Base-by-base conservation (phyloP, 2,888 invertebrate genomes). In the Plebejus anna region DNA sequence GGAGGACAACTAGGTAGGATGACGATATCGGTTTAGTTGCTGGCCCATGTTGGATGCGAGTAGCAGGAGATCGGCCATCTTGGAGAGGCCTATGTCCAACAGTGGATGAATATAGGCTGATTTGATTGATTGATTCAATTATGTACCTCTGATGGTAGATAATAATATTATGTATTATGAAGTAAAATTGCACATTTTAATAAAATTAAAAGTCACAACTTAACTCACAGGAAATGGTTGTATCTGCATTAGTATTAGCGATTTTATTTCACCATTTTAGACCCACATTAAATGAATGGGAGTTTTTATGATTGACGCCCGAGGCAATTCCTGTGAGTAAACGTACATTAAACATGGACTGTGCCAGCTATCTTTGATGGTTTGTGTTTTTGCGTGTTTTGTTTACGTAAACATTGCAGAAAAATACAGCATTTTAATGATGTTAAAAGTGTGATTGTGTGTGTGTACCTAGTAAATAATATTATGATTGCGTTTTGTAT, bases 281-380 rank as follows among this genome's bases (percentile, higher is more conserved):
- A 32, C 51, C 28, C 13, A 13, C 22, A 51, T 73, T 73, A 55
- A 73, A 55, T 73, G 51, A 55, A 73, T 73, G 73, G 73, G 51
- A 47, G 72, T 47, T 73, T 72, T 73, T 55, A 73, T 55, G 73
- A 73, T 73, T 22, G 55, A 55, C 55, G 72, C 9, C 42, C 9
- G 47, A 47, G 72, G 72, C 4, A 22, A 22, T 22, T 72, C n/a
- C 42, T 47, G 42, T 72, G 72, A 72, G 72, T 47, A 72, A n/a
- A 47, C 47, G 42, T 22, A 28, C 72, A 47, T 72, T 47, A 72
- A 72, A 28, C 66, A 13, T 32, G 32, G 32, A 16, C 11, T 61
- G 59, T 61, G 66, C 36, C 66, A 32, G 66, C 66, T 32, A 36
- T 66, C 32, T 36, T 36, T 32, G 32, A 32, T 66, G 61, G 59